A percentile compares a stretch with the other conserved stretches of the same genome.
These are phyloP conservation scores for Orchesellides sinensis DNA, from an alignment of 2,888 invertebrate genomes.

Conservation along the genomic window DNA sequence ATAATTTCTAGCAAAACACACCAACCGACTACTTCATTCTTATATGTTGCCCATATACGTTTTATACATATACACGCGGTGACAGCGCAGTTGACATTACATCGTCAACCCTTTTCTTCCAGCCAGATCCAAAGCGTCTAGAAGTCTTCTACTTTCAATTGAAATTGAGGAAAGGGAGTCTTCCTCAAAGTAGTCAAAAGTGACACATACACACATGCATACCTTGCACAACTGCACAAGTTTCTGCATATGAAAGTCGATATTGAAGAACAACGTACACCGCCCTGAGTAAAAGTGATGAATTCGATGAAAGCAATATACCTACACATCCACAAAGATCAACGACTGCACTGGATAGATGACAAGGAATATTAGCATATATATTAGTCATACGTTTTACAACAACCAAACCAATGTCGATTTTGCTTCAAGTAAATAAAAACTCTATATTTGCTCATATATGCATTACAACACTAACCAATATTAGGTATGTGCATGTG, in stretches of 20 bases:
- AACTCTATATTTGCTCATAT: not conserved
- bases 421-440: constrained; percentile 16
- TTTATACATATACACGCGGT: not conserved
- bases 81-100: no score
- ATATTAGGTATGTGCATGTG: not conserved
- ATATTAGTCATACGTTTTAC: constrained; percentile 19
- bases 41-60: not conserved
- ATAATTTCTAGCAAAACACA: not conserved
- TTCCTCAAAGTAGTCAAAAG: no score
- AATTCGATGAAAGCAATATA: not conserved
- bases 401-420: constrained; percentile 19
- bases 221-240: no score
- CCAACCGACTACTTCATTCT: not conserved
- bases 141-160: not conserved
- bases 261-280: not conserved
- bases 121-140: no score
- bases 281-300: not conserved
- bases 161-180: not conserved
- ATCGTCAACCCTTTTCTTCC: not conserved
- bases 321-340: not conserved
- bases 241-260: not conserved
- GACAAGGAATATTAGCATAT: constrained; percentile 21
- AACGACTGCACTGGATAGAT: not conserved
- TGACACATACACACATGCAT: no score
- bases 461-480: not conserved